phyloP scores from a whole-genome alignment of 30 jellyfish, hydroid and myxozoan genomes.

The Hydractinia echinata region DNA sequence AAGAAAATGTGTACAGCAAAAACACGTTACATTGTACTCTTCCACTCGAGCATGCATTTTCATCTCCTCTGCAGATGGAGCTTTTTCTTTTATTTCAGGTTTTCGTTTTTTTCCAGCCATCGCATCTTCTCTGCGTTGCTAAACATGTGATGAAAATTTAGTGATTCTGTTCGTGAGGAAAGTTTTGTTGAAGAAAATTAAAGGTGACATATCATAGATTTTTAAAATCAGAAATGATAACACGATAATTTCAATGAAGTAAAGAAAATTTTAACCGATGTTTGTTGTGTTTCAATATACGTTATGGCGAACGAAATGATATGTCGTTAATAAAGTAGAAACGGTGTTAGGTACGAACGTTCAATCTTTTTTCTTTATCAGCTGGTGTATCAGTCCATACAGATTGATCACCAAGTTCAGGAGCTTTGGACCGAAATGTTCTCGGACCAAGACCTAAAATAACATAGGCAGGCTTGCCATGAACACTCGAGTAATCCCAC shows the following conservation, averaged over 20 bases:
- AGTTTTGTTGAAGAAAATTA: too few species aligned
- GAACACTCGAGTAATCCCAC: neutral
- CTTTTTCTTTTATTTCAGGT: conserved; percentile 16
- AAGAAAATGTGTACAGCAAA: neutral
- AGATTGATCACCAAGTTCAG: conserved; percentile 65
- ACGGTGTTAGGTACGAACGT: conserved; percentile 13
- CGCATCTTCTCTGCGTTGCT: conserved; percentile 27
- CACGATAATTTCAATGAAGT: too few species aligned
- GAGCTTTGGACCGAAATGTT: conserved; percentile 57
- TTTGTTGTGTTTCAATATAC: too few species aligned
- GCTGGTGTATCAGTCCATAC: conserved; percentile 95
- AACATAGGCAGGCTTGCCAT: neutral
- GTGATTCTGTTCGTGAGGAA: too few species aligned
- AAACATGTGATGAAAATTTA: neutral
- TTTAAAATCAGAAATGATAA: too few species aligned
- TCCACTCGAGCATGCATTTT: conserved; percentile 55
- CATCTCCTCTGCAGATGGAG: conserved; percentile 42
- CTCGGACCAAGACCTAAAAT: conserved; percentile 70
- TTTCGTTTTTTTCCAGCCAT: conserved; percentile 20
- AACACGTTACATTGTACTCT: conserved; percentile 61
- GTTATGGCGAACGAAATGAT: too few species aligned
- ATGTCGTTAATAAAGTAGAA: too few species aligned
- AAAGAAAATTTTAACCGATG: too few species aligned
- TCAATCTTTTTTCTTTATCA: conserved; percentile 56
- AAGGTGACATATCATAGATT: too few species aligned